Base-by-base conservation (phyloP, 1,140 invertebrate genomes). In the Drosophila azteca region DNA sequence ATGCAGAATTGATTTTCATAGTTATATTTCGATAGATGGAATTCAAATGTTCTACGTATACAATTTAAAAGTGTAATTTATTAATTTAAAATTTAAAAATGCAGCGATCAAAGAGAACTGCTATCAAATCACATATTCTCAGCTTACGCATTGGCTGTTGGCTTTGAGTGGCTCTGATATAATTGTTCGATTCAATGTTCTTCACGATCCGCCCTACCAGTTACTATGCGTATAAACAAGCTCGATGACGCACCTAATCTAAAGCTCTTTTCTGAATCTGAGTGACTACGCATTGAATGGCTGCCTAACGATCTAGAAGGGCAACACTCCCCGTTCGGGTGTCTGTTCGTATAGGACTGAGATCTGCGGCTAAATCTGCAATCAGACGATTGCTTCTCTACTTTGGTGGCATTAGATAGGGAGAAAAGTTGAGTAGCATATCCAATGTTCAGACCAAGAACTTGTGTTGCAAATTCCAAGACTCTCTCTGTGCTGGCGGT, bases 381-480 rank as follows among this genome's bases (percentile, higher is more conserved):
- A 48, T 58, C 39, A 20, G 59, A 45, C 8, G 41, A 6, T 6
- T 65, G 31, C 11, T 52, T 57, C 13, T 48, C 35, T 15, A 64
- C 20, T 44, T 65, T 65, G 4, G 73, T 31, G 13, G 51, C 51
- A 17, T 50, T 72, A 6, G 70, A 51, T 3, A 73, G 22, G 9
- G 46, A 65, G 9, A 74, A 65, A 26, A 53, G 46, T 3, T 26
- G 53, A 2, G 24, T 13, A 2, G 49, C 49, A 31, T 74, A 31
- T 8, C 44, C 50, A 22, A 50, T 1, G 1, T 52, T 53, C 8
- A 79, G 6, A 9, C 76, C 45, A 1, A 84, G 51, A 0, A 70
- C 77, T 17, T 63, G 79, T 2, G 65, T 77, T 6, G 65, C 55
- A 60, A 87, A 77, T 1, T 65, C 54, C 1, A 29, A 13, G 2